Percentiles rank a stretch among this genome's conserved stretches.
Evolutionary conservation across 2,888 invertebrate species (phyloP).

Genomic region (Phortica magna): DNA sequence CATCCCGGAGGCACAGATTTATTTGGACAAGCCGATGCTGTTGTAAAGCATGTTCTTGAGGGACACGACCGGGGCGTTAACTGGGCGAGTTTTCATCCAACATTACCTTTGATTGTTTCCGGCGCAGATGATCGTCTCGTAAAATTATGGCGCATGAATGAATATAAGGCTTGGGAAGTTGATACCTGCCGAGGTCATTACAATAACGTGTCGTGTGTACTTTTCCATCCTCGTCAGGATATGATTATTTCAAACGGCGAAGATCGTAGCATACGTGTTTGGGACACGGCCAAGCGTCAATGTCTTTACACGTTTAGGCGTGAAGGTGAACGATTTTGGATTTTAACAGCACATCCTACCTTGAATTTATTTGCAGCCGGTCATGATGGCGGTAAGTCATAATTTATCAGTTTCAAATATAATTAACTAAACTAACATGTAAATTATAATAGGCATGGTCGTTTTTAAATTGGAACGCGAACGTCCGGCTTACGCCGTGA

Average conservation of each 20-base stretch:
- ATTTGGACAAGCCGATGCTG: conserved; percentile 96
- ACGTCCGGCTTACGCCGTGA: conserved; percentile 96
- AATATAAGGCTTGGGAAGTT: conserved; percentile 99
- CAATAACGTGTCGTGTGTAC: conserved; percentile 98
- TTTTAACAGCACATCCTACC: conserved; percentile 94
- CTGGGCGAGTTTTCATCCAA: conserved; percentile 98
- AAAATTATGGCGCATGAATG: conserved; percentile 99
- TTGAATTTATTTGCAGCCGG: conserved; percentile 99
- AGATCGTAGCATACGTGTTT: conserved; percentile 97
- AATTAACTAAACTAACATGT: neutral
- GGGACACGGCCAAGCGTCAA: conserved; percentile 98
- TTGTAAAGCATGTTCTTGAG: conserved; percentile 93
- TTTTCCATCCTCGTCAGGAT: conserved; percentile 98
- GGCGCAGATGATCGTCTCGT: conserved; percentile 99
- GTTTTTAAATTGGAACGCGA: conserved; percentile 91
- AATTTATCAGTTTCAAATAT: neutral
- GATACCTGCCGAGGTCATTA: conserved; percentile 99
- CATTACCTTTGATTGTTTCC: conserved; percentile 95
- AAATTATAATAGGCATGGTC: conserved; percentile 73
- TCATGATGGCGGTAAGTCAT: conserved; percentile 95
- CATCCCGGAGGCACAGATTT: conserved; percentile 93
- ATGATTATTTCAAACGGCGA: conserved; percentile 98
- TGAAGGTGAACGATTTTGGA: conserved; percentile 99
- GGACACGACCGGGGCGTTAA: conserved; percentile 99
- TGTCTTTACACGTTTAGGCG: conserved; percentile 95